Evolutionary conservation across 2,888 invertebrate species (phyloP).

Genomic region (Athetis lepigone): DNA sequence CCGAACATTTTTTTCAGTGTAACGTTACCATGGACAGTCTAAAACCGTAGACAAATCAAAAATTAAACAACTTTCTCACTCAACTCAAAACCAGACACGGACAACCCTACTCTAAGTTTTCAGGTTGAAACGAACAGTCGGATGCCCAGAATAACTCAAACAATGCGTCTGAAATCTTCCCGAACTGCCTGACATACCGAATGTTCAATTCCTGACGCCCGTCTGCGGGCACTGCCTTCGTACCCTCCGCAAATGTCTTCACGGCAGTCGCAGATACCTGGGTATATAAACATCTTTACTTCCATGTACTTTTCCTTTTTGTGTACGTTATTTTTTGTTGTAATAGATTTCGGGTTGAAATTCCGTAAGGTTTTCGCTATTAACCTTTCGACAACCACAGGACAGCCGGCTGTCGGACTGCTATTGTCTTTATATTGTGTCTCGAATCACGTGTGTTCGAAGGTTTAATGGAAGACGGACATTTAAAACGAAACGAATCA

Average conservation of each 20-base stretch:
- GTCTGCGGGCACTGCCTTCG: conserved; percentile 50
- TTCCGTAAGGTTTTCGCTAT: not conserved
- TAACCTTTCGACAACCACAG: too few species aligned
- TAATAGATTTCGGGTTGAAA: not conserved
- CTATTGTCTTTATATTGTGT: too few species aligned
- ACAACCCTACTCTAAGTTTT: conserved; percentile 74
- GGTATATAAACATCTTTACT: conserved; percentile 8
- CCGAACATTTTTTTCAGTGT: too few species aligned
- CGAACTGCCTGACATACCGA: conserved; percentile 87
- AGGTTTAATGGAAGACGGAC: too few species aligned
- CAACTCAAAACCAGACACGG: not conserved
- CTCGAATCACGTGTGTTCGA: too few species aligned
- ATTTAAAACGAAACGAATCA: too few species aligned
- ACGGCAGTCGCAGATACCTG: conserved; percentile 41
- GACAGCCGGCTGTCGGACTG: too few species aligned
- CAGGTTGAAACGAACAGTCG: conserved; percentile 74
- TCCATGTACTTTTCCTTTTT: not conserved
- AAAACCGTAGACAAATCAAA: too few species aligned
- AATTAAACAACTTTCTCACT: too few species aligned
- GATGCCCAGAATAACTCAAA: conserved; percentile 85
- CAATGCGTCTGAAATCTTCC: conserved; percentile 89
- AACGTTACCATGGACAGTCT: too few species aligned
- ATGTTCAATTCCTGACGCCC: conserved; percentile 74
- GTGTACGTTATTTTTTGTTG: not conserved
- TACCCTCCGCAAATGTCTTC: conserved; percentile 30